These are phyloP conservation scores for Garra rufa DNA, from an alignment of 2,113 vertebrate genomes.

Conservation along the genomic window DNA sequence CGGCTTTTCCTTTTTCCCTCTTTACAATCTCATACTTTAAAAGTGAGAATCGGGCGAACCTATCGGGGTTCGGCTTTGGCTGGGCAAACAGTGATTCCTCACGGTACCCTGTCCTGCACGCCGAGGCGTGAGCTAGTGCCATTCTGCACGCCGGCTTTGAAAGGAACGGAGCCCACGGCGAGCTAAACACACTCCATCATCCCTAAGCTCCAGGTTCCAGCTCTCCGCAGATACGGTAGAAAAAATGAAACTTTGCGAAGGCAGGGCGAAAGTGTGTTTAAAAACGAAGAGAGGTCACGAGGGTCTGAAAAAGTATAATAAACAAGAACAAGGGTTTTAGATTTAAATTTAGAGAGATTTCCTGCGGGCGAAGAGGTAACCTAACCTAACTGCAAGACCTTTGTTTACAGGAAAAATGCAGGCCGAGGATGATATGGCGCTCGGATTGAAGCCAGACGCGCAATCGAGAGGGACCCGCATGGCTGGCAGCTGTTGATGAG, in stretches of 20 bases:
- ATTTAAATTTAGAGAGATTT: neutral
- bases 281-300: neutral
- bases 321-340: neutral
- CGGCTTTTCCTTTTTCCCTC: slow-evolving; percentile 60
- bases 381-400: slow-evolving; percentile 20
- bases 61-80: slow-evolving; percentile 66
- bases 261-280: neutral
- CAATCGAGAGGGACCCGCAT: slow-evolving; percentile 20
- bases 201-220: slow-evolving; percentile 50
- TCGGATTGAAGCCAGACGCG: neutral
- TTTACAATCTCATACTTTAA: slow-evolving; percentile 67
- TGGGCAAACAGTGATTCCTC: slow-evolving; percentile 67
- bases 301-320: neutral
- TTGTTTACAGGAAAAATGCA: slow-evolving; percentile 14
- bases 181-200: slow-evolving; percentile 76
- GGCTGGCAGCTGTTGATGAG: slow-evolving; percentile 32
- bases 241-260: neutral
- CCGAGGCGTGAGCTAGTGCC: slow-evolving; percentile 68
- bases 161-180: slow-evolving; percentile 65
- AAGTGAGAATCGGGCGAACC: slow-evolving; percentile 57
- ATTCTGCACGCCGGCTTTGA: slow-evolving; percentile 73
- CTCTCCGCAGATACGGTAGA: slow-evolving; percentile 50
- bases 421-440: neutral
- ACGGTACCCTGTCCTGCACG: slow-evolving; percentile 53
- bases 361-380: slow-evolving; percentile 5